Evolutionary conservation across 2,113 vertebrate genomes (phyloP).

Genomic region (Redunca redunca): DNA sequence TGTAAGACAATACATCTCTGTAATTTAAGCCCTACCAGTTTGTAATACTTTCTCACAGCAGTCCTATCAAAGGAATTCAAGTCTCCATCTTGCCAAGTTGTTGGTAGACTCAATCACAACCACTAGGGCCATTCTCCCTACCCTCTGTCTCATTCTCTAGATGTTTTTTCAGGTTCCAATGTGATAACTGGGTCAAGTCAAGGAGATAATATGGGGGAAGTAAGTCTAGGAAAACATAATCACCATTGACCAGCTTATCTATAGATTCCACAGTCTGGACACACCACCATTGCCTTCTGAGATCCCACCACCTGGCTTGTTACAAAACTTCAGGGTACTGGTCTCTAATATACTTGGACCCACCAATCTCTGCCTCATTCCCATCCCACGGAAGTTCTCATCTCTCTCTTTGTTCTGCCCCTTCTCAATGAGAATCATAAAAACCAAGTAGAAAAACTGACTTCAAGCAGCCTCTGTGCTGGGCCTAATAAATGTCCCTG

Average conservation of each 20-base stretch:
- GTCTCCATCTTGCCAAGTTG: neutral
- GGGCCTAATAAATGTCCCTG: neutral
- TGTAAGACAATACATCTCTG: neutral
- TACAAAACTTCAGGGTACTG: neutral
- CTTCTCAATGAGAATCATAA: neutral
- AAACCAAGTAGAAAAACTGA: neutral
- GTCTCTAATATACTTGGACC: neutral
- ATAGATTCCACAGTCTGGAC: neutral
- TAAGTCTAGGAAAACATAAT: neutral
- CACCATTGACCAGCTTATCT: neutral
- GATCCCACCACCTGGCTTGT: neutral
- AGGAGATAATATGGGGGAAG: neutral
- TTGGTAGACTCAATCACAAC: neutral
- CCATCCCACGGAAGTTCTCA: neutral
- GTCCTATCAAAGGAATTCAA: neutral
- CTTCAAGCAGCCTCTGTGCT: neutral
- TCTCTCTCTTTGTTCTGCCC: neutral
- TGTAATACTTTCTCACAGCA: neutral
- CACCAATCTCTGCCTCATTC: neutral
- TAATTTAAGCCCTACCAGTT: neutral
- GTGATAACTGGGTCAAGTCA: neutral
- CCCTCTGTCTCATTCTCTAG: neutral
- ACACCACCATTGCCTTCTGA: neutral
- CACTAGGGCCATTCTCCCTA: neutral
- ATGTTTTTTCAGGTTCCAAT: neutral